A percentile compares a stretch with the other conserved stretches of the same genome.
Evolutionary conservation across 2,888 invertebrate genomes (phyloP).

Genomic region (Slavum lentiscoides): DNA sequence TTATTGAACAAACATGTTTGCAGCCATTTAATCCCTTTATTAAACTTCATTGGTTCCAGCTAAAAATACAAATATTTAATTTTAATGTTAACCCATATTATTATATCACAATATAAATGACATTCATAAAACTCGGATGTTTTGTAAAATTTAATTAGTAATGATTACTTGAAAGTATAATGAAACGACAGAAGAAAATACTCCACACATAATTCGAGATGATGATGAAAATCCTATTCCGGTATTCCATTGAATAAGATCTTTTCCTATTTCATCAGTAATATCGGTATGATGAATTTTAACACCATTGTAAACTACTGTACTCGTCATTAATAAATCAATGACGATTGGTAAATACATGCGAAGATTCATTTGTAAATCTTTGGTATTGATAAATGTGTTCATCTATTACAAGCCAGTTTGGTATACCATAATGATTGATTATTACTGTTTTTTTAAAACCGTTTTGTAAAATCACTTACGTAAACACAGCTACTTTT

Average conservation of each 20-base stretch:
- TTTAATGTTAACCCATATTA: too few species aligned
- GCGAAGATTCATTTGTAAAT: constrained; percentile 66
- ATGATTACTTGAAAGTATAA: constrained; percentile 69
- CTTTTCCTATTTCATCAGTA: constrained; percentile 76
- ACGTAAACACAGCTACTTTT: constrained; percentile 85
- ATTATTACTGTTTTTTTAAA: too few species aligned
- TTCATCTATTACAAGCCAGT: constrained; percentile 65
- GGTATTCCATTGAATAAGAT: constrained; percentile 69
- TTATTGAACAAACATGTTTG: constrained; percentile 74
- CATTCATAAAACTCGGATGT: not conserved
- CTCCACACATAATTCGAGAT: constrained; percentile 71
- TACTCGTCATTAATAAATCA: constrained; percentile 76
- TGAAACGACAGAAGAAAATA: constrained; percentile 70
- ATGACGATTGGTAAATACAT: constrained; percentile 76
- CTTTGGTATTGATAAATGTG: constrained; percentile 71
- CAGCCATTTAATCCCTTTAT: constrained; percentile 75
- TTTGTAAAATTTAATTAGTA: not conserved
- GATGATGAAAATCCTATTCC: constrained; percentile 68
- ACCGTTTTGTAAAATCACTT: constrained; percentile 60
- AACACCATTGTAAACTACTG: constrained; percentile 66
- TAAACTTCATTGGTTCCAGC: constrained; percentile 78
- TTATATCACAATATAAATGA: too few species aligned
- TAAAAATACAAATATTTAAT: constrained; percentile 58
- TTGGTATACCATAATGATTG: not conserved
- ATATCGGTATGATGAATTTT: constrained; percentile 72